Percentiles rank a stretch among this genome's conserved stretches.
Evolutionary conservation across 2,888 invertebrate species (phyloP).

Genomic region (Camptogramma bilineatum): DNA sequence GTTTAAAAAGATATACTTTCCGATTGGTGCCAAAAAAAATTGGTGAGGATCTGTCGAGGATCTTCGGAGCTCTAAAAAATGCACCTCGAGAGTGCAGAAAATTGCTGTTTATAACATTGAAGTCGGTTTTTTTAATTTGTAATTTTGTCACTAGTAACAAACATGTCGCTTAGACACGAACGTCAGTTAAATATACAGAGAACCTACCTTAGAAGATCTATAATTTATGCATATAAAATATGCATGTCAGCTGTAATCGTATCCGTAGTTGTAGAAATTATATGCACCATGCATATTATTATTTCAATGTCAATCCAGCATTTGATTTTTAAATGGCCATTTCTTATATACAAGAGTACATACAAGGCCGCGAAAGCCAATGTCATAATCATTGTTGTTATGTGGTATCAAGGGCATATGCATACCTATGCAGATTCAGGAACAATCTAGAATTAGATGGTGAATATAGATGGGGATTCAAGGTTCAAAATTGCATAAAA

Average conservation of each 20-base stretch:
- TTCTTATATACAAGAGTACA: conserved; percentile 48
- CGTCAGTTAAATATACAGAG: too few species aligned
- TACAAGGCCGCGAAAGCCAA: conserved; percentile 56
- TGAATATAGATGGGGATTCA: background rate
- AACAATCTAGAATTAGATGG: conserved; percentile 59
- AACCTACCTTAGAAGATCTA: background rate
- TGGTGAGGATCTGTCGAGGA: too few species aligned
- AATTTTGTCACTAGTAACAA: too few species aligned
- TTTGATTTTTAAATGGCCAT: conserved; percentile 55
- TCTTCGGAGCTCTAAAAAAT: too few species aligned
- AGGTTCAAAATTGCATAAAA: background rate
- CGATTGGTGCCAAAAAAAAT: too few species aligned
- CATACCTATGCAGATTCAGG: conserved; percentile 54
- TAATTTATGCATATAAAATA: background rate
- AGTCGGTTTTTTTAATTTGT: too few species aligned
- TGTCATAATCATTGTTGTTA: conserved; percentile 47
- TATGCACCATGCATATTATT: conserved; percentile 31
- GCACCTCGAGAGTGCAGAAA: too few species aligned
- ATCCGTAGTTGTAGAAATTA: conserved; percentile 42
- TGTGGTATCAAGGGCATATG: conserved; percentile 53
- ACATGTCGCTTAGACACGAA: too few species aligned
- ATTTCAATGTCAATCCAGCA: conserved; percentile 49
- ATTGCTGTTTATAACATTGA: too few species aligned
- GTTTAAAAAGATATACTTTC: too few species aligned
- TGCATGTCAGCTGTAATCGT: conserved; percentile 29